Conservation (phyloP, 2,888 invertebrate species). For the Agrochola macilenta region DNA sequence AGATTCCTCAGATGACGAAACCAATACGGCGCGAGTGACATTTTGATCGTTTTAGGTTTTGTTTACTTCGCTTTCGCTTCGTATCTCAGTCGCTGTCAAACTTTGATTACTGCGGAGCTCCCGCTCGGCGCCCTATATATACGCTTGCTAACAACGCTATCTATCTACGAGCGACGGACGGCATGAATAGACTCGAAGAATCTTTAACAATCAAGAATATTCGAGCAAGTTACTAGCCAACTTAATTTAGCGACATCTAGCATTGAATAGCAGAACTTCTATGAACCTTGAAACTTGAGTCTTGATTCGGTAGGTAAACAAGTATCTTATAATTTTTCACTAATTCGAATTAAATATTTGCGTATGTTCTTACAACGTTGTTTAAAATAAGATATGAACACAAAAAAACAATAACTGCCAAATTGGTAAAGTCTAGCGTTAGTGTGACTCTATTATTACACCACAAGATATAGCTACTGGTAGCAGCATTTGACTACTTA, state of each 20-base stretch:
- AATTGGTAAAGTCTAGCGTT: no score
- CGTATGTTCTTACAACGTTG: background rate
- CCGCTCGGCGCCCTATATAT: slow-evolving; percentile 76
- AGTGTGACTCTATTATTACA: background rate
- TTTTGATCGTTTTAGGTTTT: slow-evolving; percentile 65
- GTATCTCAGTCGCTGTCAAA: slow-evolving; percentile 32
- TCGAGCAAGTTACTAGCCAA: slow-evolving; percentile 64
- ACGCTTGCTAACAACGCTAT: slow-evolving; percentile 72
- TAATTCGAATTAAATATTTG: background rate
- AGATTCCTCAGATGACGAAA: slow-evolving; percentile 84
- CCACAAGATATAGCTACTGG: slow-evolving; percentile 19
- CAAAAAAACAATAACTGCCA: no score
- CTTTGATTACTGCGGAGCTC: slow-evolving; percentile 55
- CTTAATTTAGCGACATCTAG: slow-evolving; percentile 73
- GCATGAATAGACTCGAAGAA: slow-evolving; percentile 72
- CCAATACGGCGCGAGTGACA: slow-evolving; percentile 87
- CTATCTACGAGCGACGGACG: slow-evolving; percentile 80
- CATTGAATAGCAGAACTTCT: slow-evolving; percentile 49
- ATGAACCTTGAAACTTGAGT: background rate
- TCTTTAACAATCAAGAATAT: slow-evolving; percentile 79
- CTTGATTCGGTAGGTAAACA: fast-evolving
- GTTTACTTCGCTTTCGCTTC: slow-evolving; percentile 21
- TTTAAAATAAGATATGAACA: background rate
- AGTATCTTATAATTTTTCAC: background rate
- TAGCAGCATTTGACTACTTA: no score